These are phyloP conservation scores for Microcebus lehilahytsara DNA, from an alignment of 2,113 vertebrate species.

Conservation along the genomic window DNA sequence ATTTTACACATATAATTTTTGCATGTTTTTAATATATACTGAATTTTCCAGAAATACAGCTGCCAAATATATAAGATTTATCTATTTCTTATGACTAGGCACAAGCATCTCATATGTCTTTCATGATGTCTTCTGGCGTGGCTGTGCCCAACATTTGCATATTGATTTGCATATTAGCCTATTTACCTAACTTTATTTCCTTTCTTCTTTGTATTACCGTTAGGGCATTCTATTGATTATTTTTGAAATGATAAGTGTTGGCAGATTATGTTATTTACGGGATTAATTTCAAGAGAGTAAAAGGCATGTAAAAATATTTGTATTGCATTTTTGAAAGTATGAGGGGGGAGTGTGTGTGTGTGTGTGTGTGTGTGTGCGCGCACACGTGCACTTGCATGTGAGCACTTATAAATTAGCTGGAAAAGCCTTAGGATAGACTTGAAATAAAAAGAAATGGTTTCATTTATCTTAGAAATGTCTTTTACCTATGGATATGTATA, in stretches of 20 bases:
- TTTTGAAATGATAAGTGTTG: neutral
- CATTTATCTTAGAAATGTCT: neutral
- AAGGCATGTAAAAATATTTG: slow-evolving; percentile 19
- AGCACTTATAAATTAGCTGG: neutral
- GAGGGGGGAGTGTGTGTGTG: neutral
- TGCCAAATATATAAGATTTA: neutral
- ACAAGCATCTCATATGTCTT: neutral
- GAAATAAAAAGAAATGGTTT: slow-evolving; percentile 30
- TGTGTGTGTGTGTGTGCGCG: neutral
- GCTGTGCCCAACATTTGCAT: neutral
- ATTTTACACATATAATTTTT: neutral
- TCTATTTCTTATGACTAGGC: neutral
- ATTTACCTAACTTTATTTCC: neutral
- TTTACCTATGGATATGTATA: neutral
- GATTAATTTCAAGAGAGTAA: slow-evolving; percentile 29
- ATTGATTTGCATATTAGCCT: neutral
- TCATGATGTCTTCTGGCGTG: neutral
- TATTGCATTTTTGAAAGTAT: slow-evolving; percentile 4
- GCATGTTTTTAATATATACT: neutral
- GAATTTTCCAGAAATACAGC: slow-evolving; percentile 8
- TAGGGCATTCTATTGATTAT: neutral
- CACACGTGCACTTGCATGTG: neutral
- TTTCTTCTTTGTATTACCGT: neutral
- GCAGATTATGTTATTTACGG: neutral
- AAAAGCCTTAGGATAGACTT: slow-evolving; percentile 25